Percentiles rank a stretch among this genome's conserved stretches.
Conservation (phyloP, 2,113 vertebrate genomes). For the Herpailurus yagouaroundi region DNA sequence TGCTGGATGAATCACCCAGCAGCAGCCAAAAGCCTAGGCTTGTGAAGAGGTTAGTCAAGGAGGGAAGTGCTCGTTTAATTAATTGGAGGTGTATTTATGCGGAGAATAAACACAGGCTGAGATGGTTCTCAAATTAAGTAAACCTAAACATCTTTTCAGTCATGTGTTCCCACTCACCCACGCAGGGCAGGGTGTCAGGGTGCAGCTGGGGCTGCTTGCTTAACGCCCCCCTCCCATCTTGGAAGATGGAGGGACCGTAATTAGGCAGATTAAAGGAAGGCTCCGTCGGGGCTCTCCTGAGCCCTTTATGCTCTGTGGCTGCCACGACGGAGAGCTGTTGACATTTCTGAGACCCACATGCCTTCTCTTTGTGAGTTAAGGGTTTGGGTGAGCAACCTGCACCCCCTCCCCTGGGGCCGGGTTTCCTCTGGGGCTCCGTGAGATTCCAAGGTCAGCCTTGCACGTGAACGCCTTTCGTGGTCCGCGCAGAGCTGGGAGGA, state of each 20-base stretch:
- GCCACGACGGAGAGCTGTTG: background rate
- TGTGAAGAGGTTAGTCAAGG: slow-evolving; percentile 23
- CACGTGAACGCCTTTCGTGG: fast-evolving
- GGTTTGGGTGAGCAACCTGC: slow-evolving; percentile 72
- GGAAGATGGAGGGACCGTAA: slow-evolving; percentile 39
- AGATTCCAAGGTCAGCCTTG: background rate
- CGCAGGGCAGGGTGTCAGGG: background rate
- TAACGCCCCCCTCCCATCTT: background rate
- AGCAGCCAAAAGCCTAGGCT: slow-evolving; percentile 45
- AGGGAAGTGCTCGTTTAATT: slow-evolving; percentile 51
- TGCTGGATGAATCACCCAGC: slow-evolving; percentile 66
- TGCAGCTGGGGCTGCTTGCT: background rate
- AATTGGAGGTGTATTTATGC: slow-evolving; percentile 58
- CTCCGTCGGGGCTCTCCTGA: slow-evolving; percentile 62
- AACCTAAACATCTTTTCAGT: background rate
- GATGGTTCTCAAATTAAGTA: slow-evolving; percentile 55
- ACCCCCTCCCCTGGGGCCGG: slow-evolving; percentile 46
- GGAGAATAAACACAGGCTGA: slow-evolving; percentile 47
- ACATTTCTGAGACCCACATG: background rate
- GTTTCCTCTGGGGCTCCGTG: slow-evolving; percentile 42
- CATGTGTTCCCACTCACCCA: background rate
- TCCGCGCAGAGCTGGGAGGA: background rate
- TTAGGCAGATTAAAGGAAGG: slow-evolving; percentile 71
- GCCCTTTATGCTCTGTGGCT: slow-evolving; percentile 55
- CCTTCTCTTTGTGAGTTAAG: slow-evolving; percentile 65